Conservation (phyloP, 2,113 vertebrate genomes). For the Osmerus eperlanus region DNA sequence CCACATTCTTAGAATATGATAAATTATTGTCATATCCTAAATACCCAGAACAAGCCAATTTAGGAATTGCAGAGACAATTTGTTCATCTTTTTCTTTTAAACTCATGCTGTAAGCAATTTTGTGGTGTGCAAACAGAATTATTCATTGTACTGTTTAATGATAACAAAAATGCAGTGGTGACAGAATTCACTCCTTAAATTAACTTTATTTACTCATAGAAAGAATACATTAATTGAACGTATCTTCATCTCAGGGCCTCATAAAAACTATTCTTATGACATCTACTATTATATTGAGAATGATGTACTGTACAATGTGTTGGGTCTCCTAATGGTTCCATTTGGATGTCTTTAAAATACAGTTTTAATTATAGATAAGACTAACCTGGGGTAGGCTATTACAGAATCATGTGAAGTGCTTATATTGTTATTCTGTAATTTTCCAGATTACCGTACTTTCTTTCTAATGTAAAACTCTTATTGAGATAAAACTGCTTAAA, state of each 20-base stretch:
- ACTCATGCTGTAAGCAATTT: conserved; percentile 68
- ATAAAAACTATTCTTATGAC: conserved; percentile 59
- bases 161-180: conserved; percentile 68
- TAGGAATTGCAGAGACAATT: conserved; percentile 61
- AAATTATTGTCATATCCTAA: conserved; percentile 21
- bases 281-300: conserved; percentile 47
- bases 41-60: conserved; percentile 56
- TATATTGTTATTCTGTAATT: conserved; percentile 33
- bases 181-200: conserved; percentile 67
- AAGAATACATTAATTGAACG: conserved; percentile 55
- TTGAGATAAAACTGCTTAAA: conserved; percentile 39
- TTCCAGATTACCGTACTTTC: conserved; percentile 24
- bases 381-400: conserved; percentile 52
- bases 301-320: conserved; percentile 46
- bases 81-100: conserved; percentile 64
- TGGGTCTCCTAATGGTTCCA: conserved; percentile 62
- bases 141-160: conserved; percentile 63
- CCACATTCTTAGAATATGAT: too few relatives aligned
- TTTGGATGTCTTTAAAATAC: conserved; percentile 67
- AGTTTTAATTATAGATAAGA: conserved; percentile 74
- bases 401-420: conserved; percentile 33
- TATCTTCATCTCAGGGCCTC: conserved; percentile 33
- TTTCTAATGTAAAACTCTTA: conserved; percentile 39
- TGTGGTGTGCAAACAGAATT: conserved; percentile 65
- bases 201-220: conserved; percentile 71